Conservation (phyloP, 2,113 vertebrate genomes). For the Argyrosomus japonicus region DNA sequence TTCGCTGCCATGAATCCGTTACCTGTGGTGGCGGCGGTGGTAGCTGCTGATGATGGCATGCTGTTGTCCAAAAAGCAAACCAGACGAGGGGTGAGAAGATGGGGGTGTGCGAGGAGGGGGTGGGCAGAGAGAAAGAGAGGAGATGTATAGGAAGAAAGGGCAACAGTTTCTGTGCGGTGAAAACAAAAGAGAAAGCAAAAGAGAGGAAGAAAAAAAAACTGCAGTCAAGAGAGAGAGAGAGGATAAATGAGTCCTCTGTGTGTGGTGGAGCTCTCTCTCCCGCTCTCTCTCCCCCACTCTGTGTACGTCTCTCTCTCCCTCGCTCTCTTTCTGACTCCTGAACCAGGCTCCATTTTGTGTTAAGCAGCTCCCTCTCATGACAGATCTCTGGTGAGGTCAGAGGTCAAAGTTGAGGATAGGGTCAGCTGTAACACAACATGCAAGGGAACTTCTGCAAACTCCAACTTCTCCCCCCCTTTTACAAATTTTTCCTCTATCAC, state of each 20-base stretch:
- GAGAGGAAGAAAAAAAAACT: slow-evolving; percentile 48
- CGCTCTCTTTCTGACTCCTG: slow-evolving; percentile 85
- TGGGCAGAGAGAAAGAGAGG: slow-evolving; percentile 44
- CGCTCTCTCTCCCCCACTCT: slow-evolving; percentile 63
- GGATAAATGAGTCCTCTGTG: slow-evolving; percentile 89
- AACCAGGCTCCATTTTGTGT: slow-evolving; percentile 98
- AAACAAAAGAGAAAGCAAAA: slow-evolving; percentile 80
- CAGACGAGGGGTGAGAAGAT: slow-evolving; percentile 59
- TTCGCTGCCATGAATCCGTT: slow-evolving; percentile 85
- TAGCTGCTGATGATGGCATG: slow-evolving; percentile 73
- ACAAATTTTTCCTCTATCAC: slow-evolving; percentile 34
- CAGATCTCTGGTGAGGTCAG: slow-evolving; percentile 93
- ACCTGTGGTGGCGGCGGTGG: slow-evolving; percentile 92
- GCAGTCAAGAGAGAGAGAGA: slow-evolving; percentile 50
- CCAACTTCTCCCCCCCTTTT: slow-evolving; percentile 68
- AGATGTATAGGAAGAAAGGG: slow-evolving; percentile 73
- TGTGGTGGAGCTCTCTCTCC: slow-evolving; percentile 75
- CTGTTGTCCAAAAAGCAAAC: slow-evolving; percentile 68
- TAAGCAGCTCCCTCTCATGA: slow-evolving; percentile 99
- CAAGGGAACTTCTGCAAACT: slow-evolving; percentile 89
- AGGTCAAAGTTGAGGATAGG: slow-evolving; percentile 98
- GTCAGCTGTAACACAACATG: slow-evolving; percentile 99
- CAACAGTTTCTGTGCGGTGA: slow-evolving; percentile 87
- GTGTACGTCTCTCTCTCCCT: slow-evolving; percentile 16
- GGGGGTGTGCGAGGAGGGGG: not conserved